phyloP scores from a whole-genome alignment of 2,797 vertebrate genomes.

The Erethizon dorsatum region DNA sequence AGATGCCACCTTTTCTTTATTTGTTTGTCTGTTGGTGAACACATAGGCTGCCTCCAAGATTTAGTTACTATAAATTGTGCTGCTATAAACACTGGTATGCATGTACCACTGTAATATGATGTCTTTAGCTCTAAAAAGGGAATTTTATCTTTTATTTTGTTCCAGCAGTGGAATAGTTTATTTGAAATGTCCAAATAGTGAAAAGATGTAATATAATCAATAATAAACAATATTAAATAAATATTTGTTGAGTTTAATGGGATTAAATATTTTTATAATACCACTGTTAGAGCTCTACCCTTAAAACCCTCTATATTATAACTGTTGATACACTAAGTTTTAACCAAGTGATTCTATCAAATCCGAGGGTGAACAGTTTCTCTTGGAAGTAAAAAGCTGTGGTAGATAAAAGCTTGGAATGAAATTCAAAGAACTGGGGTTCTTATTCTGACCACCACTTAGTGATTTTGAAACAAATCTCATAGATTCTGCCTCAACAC shows the following conservation, averaged over 20 bases:
- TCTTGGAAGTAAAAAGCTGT: neutral
- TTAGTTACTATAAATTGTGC: neutral
- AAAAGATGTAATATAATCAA: neutral
- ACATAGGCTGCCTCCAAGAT: neutral
- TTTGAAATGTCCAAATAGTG: neutral
- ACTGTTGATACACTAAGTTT: neutral
- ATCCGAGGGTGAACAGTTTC: neutral
- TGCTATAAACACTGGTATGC: neutral
- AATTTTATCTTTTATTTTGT: constrained; percentile 49
- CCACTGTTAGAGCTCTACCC: neutral
- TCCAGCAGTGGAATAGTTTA: constrained; percentile 2
- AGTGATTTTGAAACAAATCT: constrained; percentile 40
- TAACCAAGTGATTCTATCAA: neutral
- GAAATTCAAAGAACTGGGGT: neutral
- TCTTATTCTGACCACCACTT: neutral
- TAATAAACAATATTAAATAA: constrained; percentile 33
- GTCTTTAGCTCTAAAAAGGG: neutral
- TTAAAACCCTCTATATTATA: neutral
- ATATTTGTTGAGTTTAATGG: constrained; percentile 32
- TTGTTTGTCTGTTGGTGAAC: neutral
- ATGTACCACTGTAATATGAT: neutral
- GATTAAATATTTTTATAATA: constrained; percentile 55
- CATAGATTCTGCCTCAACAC: neutral
- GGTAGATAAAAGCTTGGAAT: neutral
- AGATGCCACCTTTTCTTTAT: neutral